phyloP scores from a whole-genome alignment of 2,113 vertebrate species.

The Oreochromis spilurus region DNA sequence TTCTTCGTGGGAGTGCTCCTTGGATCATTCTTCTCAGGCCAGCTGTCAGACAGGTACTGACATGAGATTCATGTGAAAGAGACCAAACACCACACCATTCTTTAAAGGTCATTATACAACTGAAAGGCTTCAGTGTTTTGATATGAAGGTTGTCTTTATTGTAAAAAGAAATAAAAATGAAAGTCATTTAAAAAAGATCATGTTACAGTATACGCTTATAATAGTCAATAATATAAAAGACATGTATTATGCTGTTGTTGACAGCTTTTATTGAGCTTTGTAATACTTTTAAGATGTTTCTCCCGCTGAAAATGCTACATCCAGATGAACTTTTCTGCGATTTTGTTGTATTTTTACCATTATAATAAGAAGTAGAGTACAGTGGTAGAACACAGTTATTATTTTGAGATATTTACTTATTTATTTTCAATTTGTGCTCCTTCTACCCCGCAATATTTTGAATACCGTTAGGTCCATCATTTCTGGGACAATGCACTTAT shows the following conservation, averaged over 20 bases:
- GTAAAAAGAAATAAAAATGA: neutral
- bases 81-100: neutral
- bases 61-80: neutral
- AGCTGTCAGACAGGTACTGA: constrained; percentile 86
- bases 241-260: neutral
- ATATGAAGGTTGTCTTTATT: neutral
- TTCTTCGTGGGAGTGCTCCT: constrained; percentile 82
- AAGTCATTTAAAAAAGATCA: neutral
- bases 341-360: neutral
- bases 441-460: neutral
- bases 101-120: neutral
- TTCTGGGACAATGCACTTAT: neutral
- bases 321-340: fast-evolving
- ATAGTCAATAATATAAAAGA: neutral
- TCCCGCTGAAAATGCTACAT: neutral
- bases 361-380: neutral
- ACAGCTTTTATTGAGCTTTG: no score
- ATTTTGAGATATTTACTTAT: neutral
- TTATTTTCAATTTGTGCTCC: neutral
- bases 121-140: neutral
- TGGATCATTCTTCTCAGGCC: constrained; percentile 84
- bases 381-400: neutral
- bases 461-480: neutral
- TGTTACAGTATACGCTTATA: neutral
- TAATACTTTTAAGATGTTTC: no score